phyloP scores from a whole-genome alignment of 2,113 vertebrate species.

The Mustela lutreola region DNA sequence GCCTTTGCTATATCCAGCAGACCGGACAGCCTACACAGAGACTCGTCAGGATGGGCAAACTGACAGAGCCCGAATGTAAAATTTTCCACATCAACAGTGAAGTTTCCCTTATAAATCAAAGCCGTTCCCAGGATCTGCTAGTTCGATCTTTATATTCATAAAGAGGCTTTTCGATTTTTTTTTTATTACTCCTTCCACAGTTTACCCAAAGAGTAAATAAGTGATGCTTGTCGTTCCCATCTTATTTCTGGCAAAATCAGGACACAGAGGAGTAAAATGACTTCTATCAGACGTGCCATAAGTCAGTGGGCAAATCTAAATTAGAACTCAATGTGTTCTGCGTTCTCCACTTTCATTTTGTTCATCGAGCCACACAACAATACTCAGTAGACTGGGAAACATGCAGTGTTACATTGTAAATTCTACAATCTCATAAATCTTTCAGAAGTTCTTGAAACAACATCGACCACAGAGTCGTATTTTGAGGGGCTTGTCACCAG shows the following conservation, averaged over 20 bases:
- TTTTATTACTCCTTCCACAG: not conserved
- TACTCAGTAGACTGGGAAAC: not conserved
- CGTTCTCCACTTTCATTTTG: not conserved
- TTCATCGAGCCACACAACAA: not conserved
- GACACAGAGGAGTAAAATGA: not conserved
- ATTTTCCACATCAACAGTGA: not conserved
- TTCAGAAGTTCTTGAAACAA: not conserved
- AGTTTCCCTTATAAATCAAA: not conserved
- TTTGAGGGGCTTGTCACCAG: constrained; percentile 41
- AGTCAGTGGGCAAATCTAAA: not conserved
- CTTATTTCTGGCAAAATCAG: constrained; percentile 18
- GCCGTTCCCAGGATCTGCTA: not conserved
- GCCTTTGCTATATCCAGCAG: constrained; percentile 33
- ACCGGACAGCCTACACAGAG: not conserved
- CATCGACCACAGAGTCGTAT: not conserved
- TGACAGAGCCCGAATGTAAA: not conserved
- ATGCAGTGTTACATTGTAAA: too few species aligned
- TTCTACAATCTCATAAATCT: constrained; percentile 18
- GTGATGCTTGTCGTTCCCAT: not conserved
- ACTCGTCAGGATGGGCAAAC: not conserved
- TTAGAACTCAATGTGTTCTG: not conserved
- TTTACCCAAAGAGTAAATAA: not conserved
- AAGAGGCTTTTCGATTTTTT: not conserved
- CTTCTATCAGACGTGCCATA: not conserved
- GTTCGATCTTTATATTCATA: not conserved